Evolutionary conservation across 1,140 invertebrate species (phyloP).

Genomic region (Liolophura sinensis): DNA sequence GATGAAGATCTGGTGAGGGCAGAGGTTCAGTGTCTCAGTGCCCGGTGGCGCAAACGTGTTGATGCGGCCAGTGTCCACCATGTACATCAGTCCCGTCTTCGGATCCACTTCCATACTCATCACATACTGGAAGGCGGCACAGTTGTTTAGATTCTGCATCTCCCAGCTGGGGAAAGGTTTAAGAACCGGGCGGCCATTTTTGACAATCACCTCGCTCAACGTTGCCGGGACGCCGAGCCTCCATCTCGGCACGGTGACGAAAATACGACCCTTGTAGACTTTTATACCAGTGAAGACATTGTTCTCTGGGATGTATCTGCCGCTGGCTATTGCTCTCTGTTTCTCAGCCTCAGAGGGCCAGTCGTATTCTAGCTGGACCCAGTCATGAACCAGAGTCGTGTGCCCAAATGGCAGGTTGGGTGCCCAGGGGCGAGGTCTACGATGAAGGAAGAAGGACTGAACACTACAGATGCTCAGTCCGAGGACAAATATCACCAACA

Average conservation of each 20-base stretch:
- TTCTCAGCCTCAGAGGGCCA: too few relatives aligned
- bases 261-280: slow-evolving; percentile 1
- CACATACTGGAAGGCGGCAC: neutral
- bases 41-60: neutral
- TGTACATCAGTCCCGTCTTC: neutral
- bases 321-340: slow-evolving; percentile 12
- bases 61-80: neutral
- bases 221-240: neutral
- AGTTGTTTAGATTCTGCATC: neutral
- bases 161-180: neutral
- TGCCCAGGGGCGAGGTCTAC: too few relatives aligned
- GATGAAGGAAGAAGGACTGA: too few relatives aligned
- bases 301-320: slow-evolving; percentile 29
- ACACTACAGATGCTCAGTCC: too few relatives aligned
- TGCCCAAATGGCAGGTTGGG: too few relatives aligned
- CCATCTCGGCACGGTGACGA: neutral
- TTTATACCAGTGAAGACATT: slow-evolving; percentile 40
- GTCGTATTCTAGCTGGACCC: too few relatives aligned
- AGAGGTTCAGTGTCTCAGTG: neutral
- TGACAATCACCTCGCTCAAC: neutral
- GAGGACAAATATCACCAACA: too few relatives aligned
- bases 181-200: neutral
- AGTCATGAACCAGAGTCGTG: slow-evolving; percentile 19
- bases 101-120: neutral
- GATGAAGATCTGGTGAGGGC: too few relatives aligned